Conservation (phyloP, 2,888 invertebrate species). For the Archaeoteleia sp. region DNA sequence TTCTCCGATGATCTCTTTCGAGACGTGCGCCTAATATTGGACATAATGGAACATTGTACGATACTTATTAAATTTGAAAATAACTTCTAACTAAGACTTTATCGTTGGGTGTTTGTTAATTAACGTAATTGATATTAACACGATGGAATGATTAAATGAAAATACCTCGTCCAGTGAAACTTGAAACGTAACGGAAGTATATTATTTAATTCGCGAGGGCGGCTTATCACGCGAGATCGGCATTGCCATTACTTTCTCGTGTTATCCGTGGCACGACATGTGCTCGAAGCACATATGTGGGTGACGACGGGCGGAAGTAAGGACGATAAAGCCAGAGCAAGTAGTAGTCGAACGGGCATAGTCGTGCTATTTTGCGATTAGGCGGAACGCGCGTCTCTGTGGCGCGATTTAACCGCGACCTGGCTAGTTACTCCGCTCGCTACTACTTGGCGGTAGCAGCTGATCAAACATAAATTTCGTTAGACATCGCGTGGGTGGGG, state of each 20-base stretch:
- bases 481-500: constrained; percentile 56
- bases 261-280: constrained; percentile 27
- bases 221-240: constrained; percentile 32
- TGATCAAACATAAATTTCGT: constrained; percentile 70
- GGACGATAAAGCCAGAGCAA: constrained; percentile 38
- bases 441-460: constrained; percentile 58
- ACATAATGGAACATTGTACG: no score
- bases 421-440: constrained; percentile 24
- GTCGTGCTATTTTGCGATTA: constrained; percentile 42
- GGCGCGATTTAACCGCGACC: constrained; percentile 28
- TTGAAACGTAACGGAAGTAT: constrained; percentile 15
- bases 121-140: no score
- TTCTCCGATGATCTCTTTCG: constrained; percentile 6
- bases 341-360: constrained; percentile 27
- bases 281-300: constrained; percentile 16
- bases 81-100: constrained; percentile 8
- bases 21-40: no score
- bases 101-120: constrained; percentile 19
- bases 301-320: constrained; percentile 40
- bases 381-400: neutral
- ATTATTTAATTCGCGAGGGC: constrained; percentile 24
- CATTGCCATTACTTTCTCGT: constrained; percentile 22
- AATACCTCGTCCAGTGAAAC: no score
- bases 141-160: no score
- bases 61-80: no score